Conservation (phyloP, 2,797 vertebrate species). For the Sparus aurata region DNA sequence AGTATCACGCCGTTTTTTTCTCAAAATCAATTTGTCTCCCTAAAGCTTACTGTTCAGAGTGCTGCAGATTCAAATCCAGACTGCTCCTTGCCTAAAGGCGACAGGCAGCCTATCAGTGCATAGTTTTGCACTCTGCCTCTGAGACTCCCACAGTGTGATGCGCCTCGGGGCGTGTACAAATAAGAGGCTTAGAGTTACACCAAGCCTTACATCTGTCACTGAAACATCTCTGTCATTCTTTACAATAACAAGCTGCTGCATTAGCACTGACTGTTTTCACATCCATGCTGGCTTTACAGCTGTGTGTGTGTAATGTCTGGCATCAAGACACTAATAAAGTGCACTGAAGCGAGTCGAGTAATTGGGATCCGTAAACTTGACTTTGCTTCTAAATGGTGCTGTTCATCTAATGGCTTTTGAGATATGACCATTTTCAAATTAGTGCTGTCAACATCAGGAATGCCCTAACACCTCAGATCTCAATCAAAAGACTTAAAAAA, state of each 20-base stretch:
- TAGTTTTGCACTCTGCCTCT: constrained; percentile 74
- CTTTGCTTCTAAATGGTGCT: background rate
- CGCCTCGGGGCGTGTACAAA: constrained; percentile 71
- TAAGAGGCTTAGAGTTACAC: constrained; percentile 77
- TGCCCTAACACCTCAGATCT: background rate
- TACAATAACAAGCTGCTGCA: constrained; percentile 64
- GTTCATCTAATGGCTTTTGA: background rate
- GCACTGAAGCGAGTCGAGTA: background rate
- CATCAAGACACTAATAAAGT: constrained; percentile 27
- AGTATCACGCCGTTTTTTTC: constrained; percentile 49
- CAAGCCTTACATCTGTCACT: constrained; percentile 78
- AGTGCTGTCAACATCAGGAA: background rate
- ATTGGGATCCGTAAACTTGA: constrained; percentile 11
- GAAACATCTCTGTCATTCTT: constrained; percentile 71
- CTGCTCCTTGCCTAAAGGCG: constrained; percentile 66
- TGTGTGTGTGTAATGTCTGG: constrained; percentile 17
- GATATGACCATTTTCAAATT: background rate
- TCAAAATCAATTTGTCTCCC: constrained; percentile 66
- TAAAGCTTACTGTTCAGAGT: constrained; percentile 51
- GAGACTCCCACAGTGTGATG: constrained; percentile 70
- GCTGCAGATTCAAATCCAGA: constrained; percentile 60
- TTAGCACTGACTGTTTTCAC: constrained; percentile 43
- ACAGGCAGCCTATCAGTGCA: constrained; percentile 69
- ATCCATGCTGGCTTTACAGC: constrained; percentile 36
- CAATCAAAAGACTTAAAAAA: background rate